These are phyloP conservation scores for Gobiocypris rarus DNA, from an alignment of 2,113 vertebrate species.

Conservation along the genomic window DNA sequence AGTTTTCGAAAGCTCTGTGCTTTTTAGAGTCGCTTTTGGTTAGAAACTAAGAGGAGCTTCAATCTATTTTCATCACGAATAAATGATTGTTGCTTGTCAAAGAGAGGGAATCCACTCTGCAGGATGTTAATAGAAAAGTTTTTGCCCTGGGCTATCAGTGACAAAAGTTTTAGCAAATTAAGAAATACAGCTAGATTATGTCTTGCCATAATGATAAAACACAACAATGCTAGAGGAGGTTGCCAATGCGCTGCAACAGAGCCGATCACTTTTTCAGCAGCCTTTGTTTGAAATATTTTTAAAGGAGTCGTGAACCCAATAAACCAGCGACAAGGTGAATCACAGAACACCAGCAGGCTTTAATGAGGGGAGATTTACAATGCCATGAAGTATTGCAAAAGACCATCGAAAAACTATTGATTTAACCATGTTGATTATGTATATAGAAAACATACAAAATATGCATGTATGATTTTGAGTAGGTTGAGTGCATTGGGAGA, in stretches of 20 bases:
- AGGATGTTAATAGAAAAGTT: conserved; percentile 26
- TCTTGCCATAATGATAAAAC: neutral
- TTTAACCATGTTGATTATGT: neutral
- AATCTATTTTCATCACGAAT: conserved; percentile 10
- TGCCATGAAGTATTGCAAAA: neutral
- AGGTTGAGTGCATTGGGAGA: too few species aligned
- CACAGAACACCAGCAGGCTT: neutral
- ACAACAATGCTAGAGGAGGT: neutral
- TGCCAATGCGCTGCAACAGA: neutral
- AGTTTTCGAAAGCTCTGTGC: neutral
- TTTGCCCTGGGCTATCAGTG: conserved; percentile 2
- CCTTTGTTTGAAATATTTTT: neutral
- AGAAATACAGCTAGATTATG: neutral
- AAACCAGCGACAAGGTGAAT: neutral
- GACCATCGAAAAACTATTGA: neutral
- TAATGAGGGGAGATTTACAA: neutral
- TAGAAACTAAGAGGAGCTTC: neutral
- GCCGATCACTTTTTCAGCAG: neutral
- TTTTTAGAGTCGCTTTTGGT: neutral
- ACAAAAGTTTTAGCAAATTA: neutral
- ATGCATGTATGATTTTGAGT: neutral
- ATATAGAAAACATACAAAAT: neutral
- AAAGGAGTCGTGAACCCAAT: neutral
- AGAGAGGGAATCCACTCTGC: neutral
- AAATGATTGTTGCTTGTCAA: conserved; percentile 6